Base-by-base conservation (phyloP, 2,888 invertebrate genomes). In the Phengaris arion region DNA sequence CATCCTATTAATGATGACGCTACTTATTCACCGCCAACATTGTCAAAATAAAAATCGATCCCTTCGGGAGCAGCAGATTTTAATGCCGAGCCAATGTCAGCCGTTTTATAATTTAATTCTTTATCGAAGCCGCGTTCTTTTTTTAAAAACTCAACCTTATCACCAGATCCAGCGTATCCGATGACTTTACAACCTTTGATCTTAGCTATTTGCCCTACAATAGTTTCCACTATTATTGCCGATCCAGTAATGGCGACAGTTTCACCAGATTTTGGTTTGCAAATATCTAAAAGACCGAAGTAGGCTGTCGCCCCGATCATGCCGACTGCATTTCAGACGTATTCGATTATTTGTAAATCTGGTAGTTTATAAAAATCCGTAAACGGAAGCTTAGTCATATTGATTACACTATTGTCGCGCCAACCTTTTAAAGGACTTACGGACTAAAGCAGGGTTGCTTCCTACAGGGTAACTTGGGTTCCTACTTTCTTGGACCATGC, bases 171-270 rank as follows among this genome's bases (percentile, higher is more conserved):
- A 9, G 96, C 94, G 80, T 96, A 95, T 0, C 96, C 96, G 79
- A 96, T 95, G 0, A 96, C 85, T 75, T 74, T 81, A 70, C 84
- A 85, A 79, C 94, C 95, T 87, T 95, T 95, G 52, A 96, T 93
- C 84, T 96, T 96, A 0, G 95, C 96, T 76, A 96, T 95, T 87
- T 96, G 96, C 2, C 96, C 96, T 0, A 96, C 96, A n/a, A 95
- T 86, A 80, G 94, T 94, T 3, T 96, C 96, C 4, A 96, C 96
- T 13, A 96, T 96, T n/a, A 96, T 96, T 0, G 95, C 96, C 6
- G 96, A 96, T 0, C 95, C 94, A 35, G 94, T 94, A 0, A 96
- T 94, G 0, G 96, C 94, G 0, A 96, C 94, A 0, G 95, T 95
- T 82, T 96, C 96, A 3, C 95, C 96, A 2, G 91, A 79, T 85